Evolutionary conservation across 2,888 invertebrate genomes (phyloP).

Genomic region (Nemoura dubitans): DNA sequence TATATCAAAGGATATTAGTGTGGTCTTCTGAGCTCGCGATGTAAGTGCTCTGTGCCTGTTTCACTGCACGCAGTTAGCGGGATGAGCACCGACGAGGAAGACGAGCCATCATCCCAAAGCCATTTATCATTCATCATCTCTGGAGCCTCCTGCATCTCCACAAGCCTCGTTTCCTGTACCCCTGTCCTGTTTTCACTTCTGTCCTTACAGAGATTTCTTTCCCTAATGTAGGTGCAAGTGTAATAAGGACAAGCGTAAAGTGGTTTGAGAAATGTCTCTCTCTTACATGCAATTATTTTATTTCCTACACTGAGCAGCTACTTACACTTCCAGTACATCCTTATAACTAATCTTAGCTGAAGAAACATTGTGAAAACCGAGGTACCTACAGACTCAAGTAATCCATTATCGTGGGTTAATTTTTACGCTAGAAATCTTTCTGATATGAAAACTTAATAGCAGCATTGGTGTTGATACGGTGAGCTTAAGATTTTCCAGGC

Average conservation of each 20-base stretch:
- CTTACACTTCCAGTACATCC: background rate
- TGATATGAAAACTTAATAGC: background rate
- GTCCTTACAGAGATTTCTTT: background rate
- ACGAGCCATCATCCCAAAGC: background rate
- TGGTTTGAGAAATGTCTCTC: background rate
- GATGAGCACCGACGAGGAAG: background rate
- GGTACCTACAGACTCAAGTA: background rate
- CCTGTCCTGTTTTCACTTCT: no score
- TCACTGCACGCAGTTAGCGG: background rate
- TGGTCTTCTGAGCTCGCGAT: background rate
- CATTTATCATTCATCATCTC: conserved; percentile 12
- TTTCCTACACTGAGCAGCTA: background rate
- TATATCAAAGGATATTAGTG: no score
- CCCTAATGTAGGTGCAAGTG: background rate
- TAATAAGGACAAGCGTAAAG: background rate
- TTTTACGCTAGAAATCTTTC: background rate
- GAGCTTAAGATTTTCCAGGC: background rate
- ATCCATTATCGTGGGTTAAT: background rate
- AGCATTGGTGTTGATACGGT: background rate
- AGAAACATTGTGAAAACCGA: background rate
- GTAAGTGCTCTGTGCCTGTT: background rate
- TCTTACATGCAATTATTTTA: background rate
- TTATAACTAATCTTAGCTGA: background rate
- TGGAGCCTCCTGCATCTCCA: background rate
- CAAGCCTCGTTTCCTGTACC: no score